Conservation (phyloP, 2,113 vertebrate genomes). For the Pomatorhinus ruficollis region DNA sequence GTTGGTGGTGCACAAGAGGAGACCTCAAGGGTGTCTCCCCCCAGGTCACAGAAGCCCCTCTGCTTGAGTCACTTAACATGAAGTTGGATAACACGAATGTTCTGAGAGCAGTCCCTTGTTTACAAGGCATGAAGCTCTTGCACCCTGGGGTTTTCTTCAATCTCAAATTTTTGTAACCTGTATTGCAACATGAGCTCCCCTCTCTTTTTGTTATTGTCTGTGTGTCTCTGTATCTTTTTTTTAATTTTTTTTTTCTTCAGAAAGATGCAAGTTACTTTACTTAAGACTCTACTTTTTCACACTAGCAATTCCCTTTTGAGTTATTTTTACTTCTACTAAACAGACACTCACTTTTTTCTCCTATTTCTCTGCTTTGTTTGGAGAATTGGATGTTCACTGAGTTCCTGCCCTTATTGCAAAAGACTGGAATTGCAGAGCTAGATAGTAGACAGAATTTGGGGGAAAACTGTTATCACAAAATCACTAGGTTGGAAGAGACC, state of each 20-base stretch:
- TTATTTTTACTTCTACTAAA: neutral
- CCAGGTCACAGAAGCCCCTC: neutral
- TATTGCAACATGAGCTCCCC: neutral
- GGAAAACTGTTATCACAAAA: neutral
- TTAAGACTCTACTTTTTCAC: neutral
- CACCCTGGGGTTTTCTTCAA: fast-evolving
- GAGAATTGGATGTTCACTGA: neutral
- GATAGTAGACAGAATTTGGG: neutral
- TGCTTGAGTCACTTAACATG: neutral
- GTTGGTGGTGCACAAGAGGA: neutral
- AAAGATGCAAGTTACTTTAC: neutral
- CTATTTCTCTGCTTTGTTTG: neutral
- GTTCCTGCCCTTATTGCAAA: neutral
- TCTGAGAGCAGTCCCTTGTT: neutral
- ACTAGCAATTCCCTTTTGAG: neutral
- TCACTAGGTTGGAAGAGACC: neutral
- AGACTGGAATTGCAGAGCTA: neutral
- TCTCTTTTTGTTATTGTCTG: neutral
- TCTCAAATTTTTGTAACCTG: neutral
- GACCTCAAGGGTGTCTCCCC: neutral
- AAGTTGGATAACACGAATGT: neutral
- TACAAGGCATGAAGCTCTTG: neutral
- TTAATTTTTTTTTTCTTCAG: neutral
- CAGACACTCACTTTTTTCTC: neutral
- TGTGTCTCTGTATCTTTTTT: neutral